Percentiles rank a stretch among this genome's conserved stretches.
Conservation (phyloP, 2,797 vertebrate genomes). For the Pseudopleuronectes americanus region DNA sequence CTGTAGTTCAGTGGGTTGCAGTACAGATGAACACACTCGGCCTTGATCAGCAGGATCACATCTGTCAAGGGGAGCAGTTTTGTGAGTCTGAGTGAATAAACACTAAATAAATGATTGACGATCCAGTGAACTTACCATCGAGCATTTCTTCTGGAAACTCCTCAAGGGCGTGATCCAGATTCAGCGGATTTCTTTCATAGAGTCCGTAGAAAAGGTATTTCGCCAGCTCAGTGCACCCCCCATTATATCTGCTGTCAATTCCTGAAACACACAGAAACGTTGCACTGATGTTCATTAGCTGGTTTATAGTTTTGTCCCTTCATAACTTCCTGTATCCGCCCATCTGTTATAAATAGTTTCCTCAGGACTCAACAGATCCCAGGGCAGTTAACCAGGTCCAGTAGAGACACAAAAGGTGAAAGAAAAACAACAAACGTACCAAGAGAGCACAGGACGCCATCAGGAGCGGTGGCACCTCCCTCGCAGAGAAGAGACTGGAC, state of each 20-base stretch:
- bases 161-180: constrained; percentile 83
- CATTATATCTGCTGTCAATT: constrained; percentile 97
- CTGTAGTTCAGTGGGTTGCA: constrained; percentile 96
- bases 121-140: constrained; percentile 86
- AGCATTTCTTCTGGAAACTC: constrained; percentile 96
- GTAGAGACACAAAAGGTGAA: not conserved
- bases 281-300: not conserved
- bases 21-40: constrained; percentile 94
- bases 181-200: constrained; percentile 87
- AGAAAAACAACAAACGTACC: constrained; percentile 78
- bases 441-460: constrained; percentile 95
- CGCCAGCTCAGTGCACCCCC: constrained; percentile 94
- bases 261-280: constrained; percentile 77
- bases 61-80: constrained; percentile 78
- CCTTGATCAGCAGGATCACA: constrained; percentile 93
- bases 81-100: constrained; percentile 2
- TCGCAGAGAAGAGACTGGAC: constrained; percentile 90
- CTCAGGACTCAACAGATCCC: not conserved
- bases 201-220: constrained; percentile 94
- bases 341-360: not conserved
- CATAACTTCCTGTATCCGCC: too few relatives aligned
- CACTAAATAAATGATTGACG: not conserved
- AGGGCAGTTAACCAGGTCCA: not conserved
- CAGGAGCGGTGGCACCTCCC: constrained; percentile 81
- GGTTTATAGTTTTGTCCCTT: not conserved